A percentile compares a stretch with the other conserved stretches of the same genome.
phyloP scores from a whole-genome alignment of 2,797 vertebrate genomes.

The Alca torda region DNA sequence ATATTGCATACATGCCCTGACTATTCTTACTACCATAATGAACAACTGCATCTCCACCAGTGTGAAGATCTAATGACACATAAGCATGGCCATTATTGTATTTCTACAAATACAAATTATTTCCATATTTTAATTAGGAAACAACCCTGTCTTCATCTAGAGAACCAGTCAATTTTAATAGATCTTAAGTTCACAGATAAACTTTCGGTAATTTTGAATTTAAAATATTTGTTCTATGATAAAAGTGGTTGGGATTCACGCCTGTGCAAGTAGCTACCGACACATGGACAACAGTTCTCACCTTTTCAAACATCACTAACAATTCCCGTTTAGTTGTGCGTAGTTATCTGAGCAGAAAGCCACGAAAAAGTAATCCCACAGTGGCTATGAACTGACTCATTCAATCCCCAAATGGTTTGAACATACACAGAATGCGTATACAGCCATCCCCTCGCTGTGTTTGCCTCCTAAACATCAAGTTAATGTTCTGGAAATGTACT shows the following conservation, averaged over 20 bases:
- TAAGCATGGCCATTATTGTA: not conserved
- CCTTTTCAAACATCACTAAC: not conserved
- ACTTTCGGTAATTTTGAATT: not conserved
- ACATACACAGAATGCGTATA: not conserved
- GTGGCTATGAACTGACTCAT: not conserved
- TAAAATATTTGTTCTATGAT: not conserved
- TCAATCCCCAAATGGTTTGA: not conserved
- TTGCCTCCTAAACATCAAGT: not conserved
- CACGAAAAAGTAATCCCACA: not conserved
- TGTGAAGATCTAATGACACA: not conserved
- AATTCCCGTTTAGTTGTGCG: not conserved
- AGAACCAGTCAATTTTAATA: not conserved
- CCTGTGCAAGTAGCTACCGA: not conserved
- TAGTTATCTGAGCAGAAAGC: not conserved
- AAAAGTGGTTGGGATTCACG: not conserved
- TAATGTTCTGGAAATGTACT: not conserved
- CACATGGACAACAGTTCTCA: not conserved
- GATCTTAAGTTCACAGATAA: not conserved
- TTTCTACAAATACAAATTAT: not conserved
- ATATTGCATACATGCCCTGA: not conserved
- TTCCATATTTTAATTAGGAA: not conserved
- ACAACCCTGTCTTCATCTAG: not conserved
- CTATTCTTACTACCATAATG: not conserved
- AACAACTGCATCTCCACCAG: not conserved
- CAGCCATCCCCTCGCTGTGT: not conserved